A percentile compares a stretch with the other conserved stretches of the same genome.
phyloP scores from a whole-genome alignment of 2,888 invertebrate genomes.

The Phrixothrix hirtus region DNA sequence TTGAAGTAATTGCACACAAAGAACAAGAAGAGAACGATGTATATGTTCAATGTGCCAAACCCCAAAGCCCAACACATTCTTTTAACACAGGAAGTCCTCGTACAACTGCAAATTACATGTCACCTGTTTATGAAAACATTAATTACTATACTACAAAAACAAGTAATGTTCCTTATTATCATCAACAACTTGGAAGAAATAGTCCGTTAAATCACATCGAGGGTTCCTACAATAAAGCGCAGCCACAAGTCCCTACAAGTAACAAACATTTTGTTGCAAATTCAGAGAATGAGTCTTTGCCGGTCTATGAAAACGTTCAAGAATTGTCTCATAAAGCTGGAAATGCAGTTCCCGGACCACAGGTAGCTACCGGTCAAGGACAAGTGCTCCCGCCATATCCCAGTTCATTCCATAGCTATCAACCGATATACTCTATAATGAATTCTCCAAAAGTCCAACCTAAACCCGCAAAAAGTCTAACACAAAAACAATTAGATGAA shows the following conservation, averaged over 20 bases:
- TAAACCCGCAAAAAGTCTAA: constrained; percentile 14
- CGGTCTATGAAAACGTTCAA: constrained; percentile 59
- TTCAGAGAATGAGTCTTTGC: constrained; percentile 54
- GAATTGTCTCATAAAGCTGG: constrained; percentile 44
- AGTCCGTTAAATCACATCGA: constrained; percentile 54
- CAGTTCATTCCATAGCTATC: constrained; percentile 32
- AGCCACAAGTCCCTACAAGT: constrained; percentile 77
- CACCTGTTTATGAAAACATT: constrained; percentile 79
- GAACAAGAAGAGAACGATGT: constrained; percentile 52
- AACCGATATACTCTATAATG: constrained; percentile 49
- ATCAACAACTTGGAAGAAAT: constrained; percentile 58
- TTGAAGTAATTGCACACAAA: constrained; percentile 63
- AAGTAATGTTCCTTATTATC: constrained; percentile 63
- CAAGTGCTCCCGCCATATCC: constrained; percentile 28
- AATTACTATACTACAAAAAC: constrained; percentile 69
- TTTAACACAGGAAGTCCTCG: constrained; percentile 59
- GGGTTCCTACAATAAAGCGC: constrained; percentile 72
- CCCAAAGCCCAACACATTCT: constrained; percentile 60
- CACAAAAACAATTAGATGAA: constrained; percentile 63
- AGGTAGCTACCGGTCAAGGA: constrained; percentile 47
- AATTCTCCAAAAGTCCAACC: constrained; percentile 38
- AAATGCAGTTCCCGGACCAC: constrained; percentile 53
- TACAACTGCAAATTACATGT: constrained; percentile 42
- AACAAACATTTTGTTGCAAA: constrained; percentile 46
- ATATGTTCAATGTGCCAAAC: constrained; percentile 56